Percentiles rank a stretch among this genome's conserved stretches.
Conservation (phyloP, 2,113 vertebrate species). For the Rousettus leschenaultii region DNA sequence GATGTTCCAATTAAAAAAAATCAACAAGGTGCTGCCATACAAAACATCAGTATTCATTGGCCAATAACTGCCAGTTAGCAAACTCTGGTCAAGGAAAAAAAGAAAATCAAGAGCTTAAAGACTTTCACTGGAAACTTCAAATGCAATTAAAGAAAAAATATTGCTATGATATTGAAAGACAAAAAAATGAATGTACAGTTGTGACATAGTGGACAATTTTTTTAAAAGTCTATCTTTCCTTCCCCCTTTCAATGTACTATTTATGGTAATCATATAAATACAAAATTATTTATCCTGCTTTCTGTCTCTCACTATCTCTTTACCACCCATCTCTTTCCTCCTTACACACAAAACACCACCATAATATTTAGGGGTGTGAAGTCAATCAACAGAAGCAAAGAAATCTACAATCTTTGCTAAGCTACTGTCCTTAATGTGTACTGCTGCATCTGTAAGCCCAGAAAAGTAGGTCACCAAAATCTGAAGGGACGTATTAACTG, state of each 20-base stretch:
- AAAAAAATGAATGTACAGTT: background rate
- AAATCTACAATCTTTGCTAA: slow-evolving; percentile 13
- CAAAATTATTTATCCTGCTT: background rate
- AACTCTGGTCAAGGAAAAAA: background rate
- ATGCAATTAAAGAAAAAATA: background rate
- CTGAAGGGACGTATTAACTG: slow-evolving; percentile 67
- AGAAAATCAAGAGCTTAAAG: background rate
- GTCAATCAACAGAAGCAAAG: background rate
- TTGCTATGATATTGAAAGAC: background rate
- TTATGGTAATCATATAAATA: background rate
- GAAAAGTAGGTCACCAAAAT: slow-evolving; percentile 67
- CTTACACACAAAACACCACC: background rate
- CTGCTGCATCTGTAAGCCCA: background rate
- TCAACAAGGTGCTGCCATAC: background rate
- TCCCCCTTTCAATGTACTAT: background rate
- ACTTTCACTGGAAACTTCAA: background rate
- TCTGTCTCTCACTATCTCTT: background rate
- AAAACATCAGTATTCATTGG: background rate
- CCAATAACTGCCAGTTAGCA: background rate
- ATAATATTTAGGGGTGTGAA: background rate
- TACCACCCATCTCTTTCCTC: background rate
- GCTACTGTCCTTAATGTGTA: slow-evolving; percentile 26
- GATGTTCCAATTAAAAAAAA: background rate
- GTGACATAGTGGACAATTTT: background rate
- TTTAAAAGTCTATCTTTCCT: background rate